Percentiles rank a stretch among this genome's conserved stretches.
Evolutionary conservation across 1,140 invertebrate genomes (phyloP).

Genomic region (Ceratina calcarata): DNA sequence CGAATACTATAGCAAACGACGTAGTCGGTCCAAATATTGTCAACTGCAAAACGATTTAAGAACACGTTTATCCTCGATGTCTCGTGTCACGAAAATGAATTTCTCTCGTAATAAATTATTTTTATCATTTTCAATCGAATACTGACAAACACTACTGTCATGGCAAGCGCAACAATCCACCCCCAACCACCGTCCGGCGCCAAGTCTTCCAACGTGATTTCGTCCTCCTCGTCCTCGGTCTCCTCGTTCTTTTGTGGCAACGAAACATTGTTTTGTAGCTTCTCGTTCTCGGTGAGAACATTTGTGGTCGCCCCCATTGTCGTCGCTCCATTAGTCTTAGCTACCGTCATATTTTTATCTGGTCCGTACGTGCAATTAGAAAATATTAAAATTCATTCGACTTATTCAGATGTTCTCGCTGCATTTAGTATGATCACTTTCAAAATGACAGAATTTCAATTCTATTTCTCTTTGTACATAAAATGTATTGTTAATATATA

Average conservation of each 20-base stretch:
- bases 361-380: neutral
- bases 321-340: slow-evolving; percentile 27
- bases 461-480: too few relatives aligned
- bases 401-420: too few relatives aligned
- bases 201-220: slow-evolving; percentile 67
- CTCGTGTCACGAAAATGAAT: too few relatives aligned
- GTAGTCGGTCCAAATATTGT: slow-evolving; percentile 69
- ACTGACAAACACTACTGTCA: slow-evolving; percentile 77
- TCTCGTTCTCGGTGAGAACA: slow-evolving; percentile 29
- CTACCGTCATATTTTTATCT: slow-evolving; percentile 41
- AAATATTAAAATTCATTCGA: neutral
- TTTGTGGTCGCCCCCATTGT: slow-evolving; percentile 3
- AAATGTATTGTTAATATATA: neutral
- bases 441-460: too few relatives aligned
- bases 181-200: slow-evolving; percentile 83
- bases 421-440: too few relatives aligned
- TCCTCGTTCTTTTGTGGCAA: slow-evolving; percentile 16
- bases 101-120: neutral
- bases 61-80: too few relatives aligned
- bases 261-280: neutral
- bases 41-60: slow-evolving; percentile 62
- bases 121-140: neutral
- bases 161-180: slow-evolving; percentile 81
- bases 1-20: slow-evolving; percentile 74
- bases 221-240: slow-evolving; percentile 49